Evolutionary conservation across 1,140 invertebrate species (phyloP), one percentile per base, ranked within the genome.

Genomic region (Psix sp.): DNA sequence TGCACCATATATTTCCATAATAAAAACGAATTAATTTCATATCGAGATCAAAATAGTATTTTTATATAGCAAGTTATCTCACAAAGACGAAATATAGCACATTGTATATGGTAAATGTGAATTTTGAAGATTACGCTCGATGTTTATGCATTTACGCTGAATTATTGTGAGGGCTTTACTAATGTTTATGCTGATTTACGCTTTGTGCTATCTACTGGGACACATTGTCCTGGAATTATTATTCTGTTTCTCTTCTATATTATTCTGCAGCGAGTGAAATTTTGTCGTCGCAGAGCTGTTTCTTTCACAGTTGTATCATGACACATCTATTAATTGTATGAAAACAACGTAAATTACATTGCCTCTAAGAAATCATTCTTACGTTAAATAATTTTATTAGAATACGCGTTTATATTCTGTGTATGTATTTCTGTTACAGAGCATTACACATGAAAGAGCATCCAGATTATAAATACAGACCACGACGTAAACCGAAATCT

Each of bases 401-500:
- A 11, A 2, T 4, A 11, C 10, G 10, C n/a, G 10, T 10, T 33
- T 35, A 13, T 35, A 14, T 43, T 26, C 1, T 26, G 9, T 13
- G 5, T 31, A 38, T 17, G 3, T 39, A 11, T 67, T 20, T 68
- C 1, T 70, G 40, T 62, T 71, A 4, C 42, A 71, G 57, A 38
- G 95, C 96, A 14, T 89, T 98, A 7, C 97, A 98, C 89, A 98
- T 98, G 97, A 96, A 97, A 87, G 96, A 98, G 83, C 95, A 98
- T 83, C 96, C 96, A 3, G 96, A 97, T 85, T 97, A 98, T 90
- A 97, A 98, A 87, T 98, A 97, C 86, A 90, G 96, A 20, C 96
- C 96, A 9, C 89, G 96, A 43, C 89, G 95, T 71, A 97, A 97
- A 86, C 96, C 96, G 0, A 98, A 98, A 81, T 85, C 88, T 0